These are phyloP conservation scores for Dioctria rufipes DNA, from an alignment of 2,888 invertebrate genomes.

Conservation along the genomic window DNA sequence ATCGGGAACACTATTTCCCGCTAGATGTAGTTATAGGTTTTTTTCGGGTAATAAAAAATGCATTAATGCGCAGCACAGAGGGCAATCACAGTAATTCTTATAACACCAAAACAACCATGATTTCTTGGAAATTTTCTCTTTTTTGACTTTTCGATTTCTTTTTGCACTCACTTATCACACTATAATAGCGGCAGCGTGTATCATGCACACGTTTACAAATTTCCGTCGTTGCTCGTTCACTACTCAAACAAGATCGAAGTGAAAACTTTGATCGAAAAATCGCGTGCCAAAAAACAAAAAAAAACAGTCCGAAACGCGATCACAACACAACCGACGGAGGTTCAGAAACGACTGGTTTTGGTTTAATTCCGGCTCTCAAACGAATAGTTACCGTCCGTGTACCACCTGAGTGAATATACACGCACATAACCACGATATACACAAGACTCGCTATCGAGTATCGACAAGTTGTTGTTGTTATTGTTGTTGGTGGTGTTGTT, in stretches of 20 bases:
- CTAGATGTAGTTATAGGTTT: neutral
- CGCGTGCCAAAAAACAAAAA: neutral
- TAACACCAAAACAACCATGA: constrained; percentile 9
- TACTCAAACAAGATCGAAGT: constrained; percentile 3
- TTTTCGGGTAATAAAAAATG: neutral
- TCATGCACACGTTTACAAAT: constrained; percentile 10
- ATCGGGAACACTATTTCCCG: neutral
- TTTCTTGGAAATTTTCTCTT: constrained; percentile 2
- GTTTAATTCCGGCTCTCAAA: neutral
- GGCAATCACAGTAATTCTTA: constrained; percentile 2
- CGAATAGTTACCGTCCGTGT: neutral
- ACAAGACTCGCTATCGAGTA: too few species aligned
- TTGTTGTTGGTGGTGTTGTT: too few species aligned
- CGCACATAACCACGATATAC: too few species aligned
- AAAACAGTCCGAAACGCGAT: constrained; percentile 26
- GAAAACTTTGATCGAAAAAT: constrained; percentile 16
- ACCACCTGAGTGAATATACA: too few species aligned
- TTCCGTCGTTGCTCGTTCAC: neutral
- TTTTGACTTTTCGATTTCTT: constrained; percentile 16
- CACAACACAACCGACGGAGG: constrained; percentile 30
- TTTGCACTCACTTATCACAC: constrained; percentile 35
- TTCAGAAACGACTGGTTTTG: constrained; percentile 22
- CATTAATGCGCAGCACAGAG: neutral
- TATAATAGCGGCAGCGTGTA: neutral
- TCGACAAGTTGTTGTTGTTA: too few species aligned